Base-by-base conservation (phyloP, 2,797 vertebrate genomes). In the Sternarchorhynchus goeldii region DNA sequence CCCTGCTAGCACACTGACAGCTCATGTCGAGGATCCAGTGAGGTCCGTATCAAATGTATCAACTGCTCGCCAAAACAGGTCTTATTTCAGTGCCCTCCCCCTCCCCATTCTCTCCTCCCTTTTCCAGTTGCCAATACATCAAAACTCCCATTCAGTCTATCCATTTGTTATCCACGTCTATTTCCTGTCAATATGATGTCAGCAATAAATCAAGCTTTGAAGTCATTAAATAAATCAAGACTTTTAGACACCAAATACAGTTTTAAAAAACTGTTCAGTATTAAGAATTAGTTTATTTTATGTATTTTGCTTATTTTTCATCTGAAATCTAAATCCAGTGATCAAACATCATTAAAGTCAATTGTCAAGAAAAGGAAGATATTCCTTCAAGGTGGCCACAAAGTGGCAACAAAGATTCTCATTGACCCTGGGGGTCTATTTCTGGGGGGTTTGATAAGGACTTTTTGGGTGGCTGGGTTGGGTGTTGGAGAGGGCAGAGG, bases 1-100 rank as follows among this genome's bases (percentile, higher is more conserved):
- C 90, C 91, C 90, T 91, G 91, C 91, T 91, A 90, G 88, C 88
- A 84, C 86, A 89, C 87, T 89, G 93, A 93, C 93, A 94, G 92
- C 87, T 92, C 87, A 89, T 93, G 93, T 93, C 93, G 91, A 89
- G 88, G 83, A 83, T 81, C 79, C 91, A 88, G 85, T 88, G 89
- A 83, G 82, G 90, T 87, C 86, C 88, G 90, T 89, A 93, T 92
- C 88, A 92, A 83, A 92, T 91, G 90, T 88, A 92, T 92, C 90
- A 92, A 90, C 88, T 90, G 86, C 83, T 88, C 85, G 75, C 82
- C 83, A 79, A 85, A 84, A 82, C 80, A 79, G 85, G 77, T 82
- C 83, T 85, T 80, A 84, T 85, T 86, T 86, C 85, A 87, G 86
- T 83, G 79, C 58, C 81, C 87, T 87, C 78, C 84, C 85, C 66